phyloP scores from a whole-genome alignment of 2,113 vertebrate genomes.

The Anguilla rostrata region DNA sequence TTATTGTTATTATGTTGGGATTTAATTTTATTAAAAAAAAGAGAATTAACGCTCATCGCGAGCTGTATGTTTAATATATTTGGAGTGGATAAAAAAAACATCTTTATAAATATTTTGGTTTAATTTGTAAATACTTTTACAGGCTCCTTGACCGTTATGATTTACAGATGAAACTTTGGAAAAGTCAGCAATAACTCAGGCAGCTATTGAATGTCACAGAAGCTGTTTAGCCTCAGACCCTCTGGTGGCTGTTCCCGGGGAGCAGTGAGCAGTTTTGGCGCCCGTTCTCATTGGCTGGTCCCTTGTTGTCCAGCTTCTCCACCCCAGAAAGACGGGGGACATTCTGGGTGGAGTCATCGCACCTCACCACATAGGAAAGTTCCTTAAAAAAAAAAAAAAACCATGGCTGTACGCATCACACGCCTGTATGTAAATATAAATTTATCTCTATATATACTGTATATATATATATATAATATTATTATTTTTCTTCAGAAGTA shows the following conservation, averaged over 20 bases:
- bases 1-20: slow-evolving; percentile 97
- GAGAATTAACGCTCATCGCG: slow-evolving; percentile 82
- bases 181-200: slow-evolving; percentile 99
- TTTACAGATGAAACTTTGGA: slow-evolving; percentile 90
- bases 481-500: slow-evolving; percentile 9
- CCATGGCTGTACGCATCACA: neutral
- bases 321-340: neutral
- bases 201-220: slow-evolving; percentile 99
- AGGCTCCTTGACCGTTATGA: slow-evolving; percentile 92
- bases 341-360: neutral
- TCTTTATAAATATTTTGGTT: slow-evolving; percentile 94
- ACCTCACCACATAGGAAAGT: neutral
- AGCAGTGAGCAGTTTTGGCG: neutral
- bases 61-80: slow-evolving; percentile 99
- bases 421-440: neutral
- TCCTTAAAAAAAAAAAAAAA: neutral
- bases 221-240: slow-evolving; percentile 74
- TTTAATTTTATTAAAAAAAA: slow-evolving; percentile 93
- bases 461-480: neutral
- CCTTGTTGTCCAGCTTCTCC: neutral
- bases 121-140: slow-evolving; percentile 96
- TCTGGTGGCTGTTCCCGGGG: neutral
- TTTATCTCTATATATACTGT: neutral
- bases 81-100: slow-evolving; percentile 89
- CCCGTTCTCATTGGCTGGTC: neutral